Base-by-base conservation (phyloP, 2,888 invertebrate species). In the Oxytorus armatus region DNA sequence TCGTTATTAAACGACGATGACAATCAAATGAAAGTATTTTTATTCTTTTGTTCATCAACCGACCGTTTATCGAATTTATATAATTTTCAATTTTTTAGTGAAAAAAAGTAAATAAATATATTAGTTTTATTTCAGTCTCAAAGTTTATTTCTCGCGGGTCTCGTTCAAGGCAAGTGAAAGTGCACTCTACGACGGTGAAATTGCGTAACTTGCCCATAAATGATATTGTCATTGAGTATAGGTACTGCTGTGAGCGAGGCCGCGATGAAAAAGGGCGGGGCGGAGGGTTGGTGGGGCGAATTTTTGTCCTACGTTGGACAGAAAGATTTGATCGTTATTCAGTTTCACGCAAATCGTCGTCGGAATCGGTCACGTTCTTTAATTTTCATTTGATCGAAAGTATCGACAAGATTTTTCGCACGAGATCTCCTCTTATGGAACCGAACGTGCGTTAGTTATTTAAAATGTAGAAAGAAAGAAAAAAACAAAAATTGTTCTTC, bases 161-260 rank as follows among this genome's bases (percentile, higher is more conserved):
- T 75, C 81, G 68, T 76, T 82, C 81, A 77, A 86, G 86, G 90
- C 90, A 90, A 91, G 91, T 90, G 91, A 91, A 91, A 91, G 91
- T 90, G 88, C 87, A 85, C 75, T 49, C 84, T 83, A 87, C 87
- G 87, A 87, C 84, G 85, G 83, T 83, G 84, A 84, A 82, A 85
- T 91, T 91, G 87, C 89, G 89, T 86, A 91, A 91, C 81, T 70
- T 73, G 85, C 76, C 91, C 89, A 90, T 91, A 90, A 91, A 90
- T 90, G 91, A 91, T 90, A 90, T 88, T 89, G 90, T 90, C 90
- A 87, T 86, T 85, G 82, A 51, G 69, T 39, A 42, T 76, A 74
- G 57, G 51, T 49, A 66, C 42, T 65, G 25, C 55, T 11, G 33
- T 1, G 10, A 68, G 36, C 59, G 57, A 49, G 69, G 36, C 36